Evolutionary conservation across 2,113 vertebrate species (phyloP).

Genomic region (Meles meles): DNA sequence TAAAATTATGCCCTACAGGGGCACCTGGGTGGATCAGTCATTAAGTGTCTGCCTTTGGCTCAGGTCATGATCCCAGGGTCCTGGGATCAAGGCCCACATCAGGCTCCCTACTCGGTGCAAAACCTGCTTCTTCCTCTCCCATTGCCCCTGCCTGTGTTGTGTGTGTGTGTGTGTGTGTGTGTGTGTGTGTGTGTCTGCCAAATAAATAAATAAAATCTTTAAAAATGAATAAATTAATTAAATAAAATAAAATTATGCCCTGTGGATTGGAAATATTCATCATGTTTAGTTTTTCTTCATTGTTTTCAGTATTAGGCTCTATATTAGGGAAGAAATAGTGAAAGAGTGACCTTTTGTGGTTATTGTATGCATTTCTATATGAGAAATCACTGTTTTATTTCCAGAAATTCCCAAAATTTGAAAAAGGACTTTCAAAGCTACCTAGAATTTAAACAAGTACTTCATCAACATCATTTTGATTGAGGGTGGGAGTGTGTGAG

Average conservation of each 20-base stretch:
- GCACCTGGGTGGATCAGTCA: no score
- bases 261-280: neutral
- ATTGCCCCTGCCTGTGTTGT: no score
- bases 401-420: neutral
- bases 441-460: neutral
- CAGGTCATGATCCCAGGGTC: no score
- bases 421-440: neutral
- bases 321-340: neutral
- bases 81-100: no score
- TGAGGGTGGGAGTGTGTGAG: neutral
- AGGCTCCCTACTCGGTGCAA: no score
- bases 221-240: no score
- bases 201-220: no score
- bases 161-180: no score
- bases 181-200: no score
- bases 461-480: constrained; percentile 1
- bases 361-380: neutral
- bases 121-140: no score
- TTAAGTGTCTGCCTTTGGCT: no score
- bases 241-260: neutral
- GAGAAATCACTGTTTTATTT: constrained; percentile 25
- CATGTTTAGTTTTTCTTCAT: neutral
- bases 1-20: neutral
- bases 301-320: neutral
- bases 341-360: neutral